A percentile compares a stretch with the other conserved stretches of the same genome.
These are phyloP conservation scores for Spodoptera exigua DNA, from an alignment of 2,888 invertebrate species.

Conservation along the genomic window DNA sequence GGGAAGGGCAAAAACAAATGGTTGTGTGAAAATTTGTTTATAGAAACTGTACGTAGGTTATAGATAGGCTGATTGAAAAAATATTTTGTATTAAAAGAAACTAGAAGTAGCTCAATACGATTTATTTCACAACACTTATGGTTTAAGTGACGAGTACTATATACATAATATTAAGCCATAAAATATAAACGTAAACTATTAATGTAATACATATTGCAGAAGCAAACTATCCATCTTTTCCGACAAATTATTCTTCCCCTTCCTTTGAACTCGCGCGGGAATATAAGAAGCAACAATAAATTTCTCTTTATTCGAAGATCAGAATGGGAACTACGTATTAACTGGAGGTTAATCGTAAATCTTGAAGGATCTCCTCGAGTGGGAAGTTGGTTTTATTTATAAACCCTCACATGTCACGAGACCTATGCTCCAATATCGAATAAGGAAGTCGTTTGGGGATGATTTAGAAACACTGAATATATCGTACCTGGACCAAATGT, in stretches of 20 bases:
- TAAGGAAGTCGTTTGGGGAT: conserved; percentile 5
- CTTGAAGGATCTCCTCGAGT: conserved; percentile 41
- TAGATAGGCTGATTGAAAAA: background rate
- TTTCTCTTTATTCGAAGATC: conserved; percentile 52
- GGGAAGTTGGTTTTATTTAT: conserved; percentile 48
- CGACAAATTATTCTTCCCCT: conserved; percentile 35
- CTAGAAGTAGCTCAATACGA: too few species aligned
- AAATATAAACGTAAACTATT: too few species aligned
- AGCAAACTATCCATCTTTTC: conserved; percentile 34
- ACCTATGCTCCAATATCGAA: conserved; percentile 24
- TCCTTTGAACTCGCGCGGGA: conserved; percentile 40
- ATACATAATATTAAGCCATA: too few species aligned
- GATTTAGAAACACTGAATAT: too few species aligned
- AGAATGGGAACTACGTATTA: conserved; percentile 49
- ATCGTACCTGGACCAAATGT: too few species aligned
- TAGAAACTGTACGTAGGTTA: conserved; percentile 14
- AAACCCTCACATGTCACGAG: conserved; percentile 17
- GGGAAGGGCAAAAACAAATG: conserved; percentile 10
- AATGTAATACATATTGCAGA: background rate
- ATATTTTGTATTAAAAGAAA: background rate
- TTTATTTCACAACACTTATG: too few species aligned
- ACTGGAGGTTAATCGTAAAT: conserved; percentile 53
- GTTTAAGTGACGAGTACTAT: too few species aligned
- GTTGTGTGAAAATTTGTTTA: conserved; percentile 20
- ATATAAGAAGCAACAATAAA: conserved; percentile 50